Conservation (phyloP, 2,888 invertebrate genomes). For the Mechanitis messenoides region DNA sequence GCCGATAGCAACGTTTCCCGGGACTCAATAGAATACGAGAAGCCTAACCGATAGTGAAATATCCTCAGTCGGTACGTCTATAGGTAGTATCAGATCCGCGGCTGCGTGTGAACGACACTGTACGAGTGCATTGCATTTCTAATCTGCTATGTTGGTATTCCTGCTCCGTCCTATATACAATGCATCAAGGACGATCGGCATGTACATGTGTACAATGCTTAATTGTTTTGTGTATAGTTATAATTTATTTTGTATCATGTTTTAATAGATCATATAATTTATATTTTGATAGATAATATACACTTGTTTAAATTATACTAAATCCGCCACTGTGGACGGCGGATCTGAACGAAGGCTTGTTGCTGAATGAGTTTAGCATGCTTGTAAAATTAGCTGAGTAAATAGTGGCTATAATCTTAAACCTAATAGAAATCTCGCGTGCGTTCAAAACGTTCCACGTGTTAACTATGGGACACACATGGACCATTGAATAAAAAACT, state of each 20-base stretch:
- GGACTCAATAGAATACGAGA: constrained; percentile 20
- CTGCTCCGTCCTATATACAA: constrained; percentile 26
- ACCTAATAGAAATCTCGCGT: too few relatives aligned
- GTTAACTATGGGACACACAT: too few relatives aligned
- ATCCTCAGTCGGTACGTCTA: constrained; percentile 28
- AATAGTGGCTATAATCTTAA: too few relatives aligned
- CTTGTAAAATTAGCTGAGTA: too few relatives aligned
- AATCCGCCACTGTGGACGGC: too few relatives aligned
- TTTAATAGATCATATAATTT: too few relatives aligned
- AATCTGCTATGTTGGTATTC: constrained; percentile 50
- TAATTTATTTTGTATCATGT: neutral
- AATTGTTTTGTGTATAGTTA: constrained; percentile 17
- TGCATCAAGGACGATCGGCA: constrained; percentile 26
- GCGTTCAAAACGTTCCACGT: too few relatives aligned
- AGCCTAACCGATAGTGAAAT: constrained; percentile 14
- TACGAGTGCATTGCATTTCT: constrained; percentile 58
- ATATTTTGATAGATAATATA: too few relatives aligned
- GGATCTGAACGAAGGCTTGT: too few relatives aligned
- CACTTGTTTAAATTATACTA: too few relatives aligned
- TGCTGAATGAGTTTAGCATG: too few relatives aligned
- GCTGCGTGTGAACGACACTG: constrained; percentile 60
- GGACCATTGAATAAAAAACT: too few relatives aligned
- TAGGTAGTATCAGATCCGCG: constrained; percentile 49
- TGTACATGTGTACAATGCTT: constrained; percentile 27
- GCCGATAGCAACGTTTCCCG: constrained; percentile 11